Base-by-base conservation (phyloP, 2,113 vertebrate genomes). In the Myxocyprinus asiaticus region DNA sequence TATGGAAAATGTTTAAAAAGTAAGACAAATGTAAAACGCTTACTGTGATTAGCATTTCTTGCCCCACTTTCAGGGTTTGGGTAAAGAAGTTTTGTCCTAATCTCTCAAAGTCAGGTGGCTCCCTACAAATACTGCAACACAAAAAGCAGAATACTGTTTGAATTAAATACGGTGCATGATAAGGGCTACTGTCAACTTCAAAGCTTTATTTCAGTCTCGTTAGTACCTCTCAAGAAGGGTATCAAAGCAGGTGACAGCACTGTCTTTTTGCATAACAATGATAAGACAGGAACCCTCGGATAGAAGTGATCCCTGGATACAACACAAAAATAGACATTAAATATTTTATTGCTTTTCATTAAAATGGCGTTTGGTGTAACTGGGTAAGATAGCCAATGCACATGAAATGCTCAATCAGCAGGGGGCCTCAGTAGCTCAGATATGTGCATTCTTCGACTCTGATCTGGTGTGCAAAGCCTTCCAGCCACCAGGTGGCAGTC, bases 401-500 rank as follows among this genome's bases (percentile, higher is more conserved):
- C 67, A 15, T 44, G 5, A n/a, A 42, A 17, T 70, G 53, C 53
- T 71, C 42, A 44, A 43, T 9, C 62, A 78, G 33, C 43, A 79
- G 56, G 63, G 65, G 48, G 10, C 73, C 42, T 70, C 71, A 92
- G 81, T 0, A 45, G 64, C 71, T 89, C 44, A 0, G 83, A 82
- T 9, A 92, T 6, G 5, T 70, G 82, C 48, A 47, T 81, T 78
- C 84, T 86, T 78, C 92, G 90, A 4, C 74, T 43, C 0, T 78
- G 4, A 0, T 90, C 85, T 74, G 93, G 82, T 4, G 79, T 6
- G 0, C 86, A 86, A 79, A 92, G 87, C 17, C 86, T 87, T 4
- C 79, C 87, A 4, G 83, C 92, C 15, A 92, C 91, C 82, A 95
- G 87, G 7, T 47, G 85, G 87, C 92, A 93, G 80, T 78, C 87